Percentiles rank a stretch among this genome's conserved stretches.
These are phyloP conservation scores for Mungos mungo DNA, from an alignment of 2,113 vertebrate genomes.

Conservation along the genomic window DNA sequence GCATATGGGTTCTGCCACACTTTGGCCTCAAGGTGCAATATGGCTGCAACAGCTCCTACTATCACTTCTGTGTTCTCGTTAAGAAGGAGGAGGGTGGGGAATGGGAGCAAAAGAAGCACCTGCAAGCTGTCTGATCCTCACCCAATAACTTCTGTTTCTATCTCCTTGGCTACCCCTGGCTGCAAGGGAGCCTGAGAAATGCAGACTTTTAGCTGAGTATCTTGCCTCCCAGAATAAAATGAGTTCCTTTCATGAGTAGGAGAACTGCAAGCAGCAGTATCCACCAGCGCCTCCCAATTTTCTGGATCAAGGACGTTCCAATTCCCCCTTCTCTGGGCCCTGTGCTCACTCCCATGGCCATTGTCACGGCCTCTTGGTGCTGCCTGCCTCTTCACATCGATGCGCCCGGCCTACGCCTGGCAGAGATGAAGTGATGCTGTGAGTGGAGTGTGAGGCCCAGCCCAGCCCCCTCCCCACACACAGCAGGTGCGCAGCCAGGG, in stretches of 20 bases:
- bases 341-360: not conserved
- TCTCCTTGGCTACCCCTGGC: not conserved
- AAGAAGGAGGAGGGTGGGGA: not conserved
- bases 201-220: not conserved
- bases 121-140: not conserved
- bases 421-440: not conserved
- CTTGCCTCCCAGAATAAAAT: not conserved
- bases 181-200: conserved; percentile 8
- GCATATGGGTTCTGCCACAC: not conserved
- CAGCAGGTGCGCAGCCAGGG: not conserved
- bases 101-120: not conserved
- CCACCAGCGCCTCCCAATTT: accelerated
- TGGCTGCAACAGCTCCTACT: not conserved
- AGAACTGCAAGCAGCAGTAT: not conserved
- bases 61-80: not conserved
- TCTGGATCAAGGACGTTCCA: accelerated
- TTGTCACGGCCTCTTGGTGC: not conserved
- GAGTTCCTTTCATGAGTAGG: not conserved
- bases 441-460: not conserved
- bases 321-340: not conserved
- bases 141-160: not conserved
- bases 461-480: not conserved
- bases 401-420: not conserved
- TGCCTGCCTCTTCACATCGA: not conserved
- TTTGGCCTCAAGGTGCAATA: not conserved